Evolutionary conservation across 2,797 vertebrate genomes (phyloP), one percentile per base, ranked within the genome.

Genomic region (Diceros bicornis): DNA sequence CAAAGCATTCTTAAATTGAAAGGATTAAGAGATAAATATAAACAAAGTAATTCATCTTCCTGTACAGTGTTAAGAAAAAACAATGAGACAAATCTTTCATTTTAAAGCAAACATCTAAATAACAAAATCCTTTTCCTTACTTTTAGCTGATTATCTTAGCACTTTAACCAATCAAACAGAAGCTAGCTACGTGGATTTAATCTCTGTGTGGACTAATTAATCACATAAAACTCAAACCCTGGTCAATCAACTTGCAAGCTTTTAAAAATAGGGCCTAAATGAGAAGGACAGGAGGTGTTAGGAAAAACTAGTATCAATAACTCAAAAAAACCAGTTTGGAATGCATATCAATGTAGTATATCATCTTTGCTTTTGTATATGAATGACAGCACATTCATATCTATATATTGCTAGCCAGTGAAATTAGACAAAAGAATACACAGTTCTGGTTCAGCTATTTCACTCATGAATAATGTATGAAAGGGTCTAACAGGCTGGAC

Each of bases 1-100:
- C 59, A 61, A 97, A 96, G 9, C 69, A 83, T 92, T 91, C 41
- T 69, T 94, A 95, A 95, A 74, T 6, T 88, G 27, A 94, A 94
- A 95, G 34, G 29, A 81, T 6, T 89, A 83, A 89, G 18, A 85
- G 16, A 93, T 41, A 93, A 87, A 84, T n/a, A 87, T 68, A 96
- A 85, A 92, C 6, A 69, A 90, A 47, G 25, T 79, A 91, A 55
- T 81, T 14, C 32, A 93, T 88, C 68, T 84, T 37, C 52, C 27
- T 90, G 25, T 71, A 78, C 18, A 71, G 74, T 21, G 25, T 83
- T 59, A 57, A 72, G 29, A 59, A 94, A 77, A 92, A 81, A 92
- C 29, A 91, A 77, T 32, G 27, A 83, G 27, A 83, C 16, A 87
- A 93, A 89, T 77, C 34, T 71, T 62, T 91, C 41, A 72, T 62